Evolutionary conservation across 1,140 invertebrate genomes (phyloP), one percentile per base, ranked within the genome.

Genomic region (Asbolus verrucosus): DNA sequence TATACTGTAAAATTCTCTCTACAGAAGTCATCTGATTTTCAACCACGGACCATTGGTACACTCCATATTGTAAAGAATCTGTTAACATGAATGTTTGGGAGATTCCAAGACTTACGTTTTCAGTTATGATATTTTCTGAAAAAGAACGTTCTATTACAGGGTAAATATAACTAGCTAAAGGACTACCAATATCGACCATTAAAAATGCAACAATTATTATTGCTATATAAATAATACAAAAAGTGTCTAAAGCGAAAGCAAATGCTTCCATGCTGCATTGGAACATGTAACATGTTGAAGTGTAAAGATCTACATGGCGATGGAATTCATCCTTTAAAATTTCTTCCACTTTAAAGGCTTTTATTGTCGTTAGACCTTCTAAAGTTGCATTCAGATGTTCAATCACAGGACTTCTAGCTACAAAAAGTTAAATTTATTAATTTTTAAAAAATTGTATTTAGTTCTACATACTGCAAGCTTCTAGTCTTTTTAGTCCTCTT

Each of bases 291-390:
- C 9, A 24, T 6, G 62, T 21, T 1, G 62, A 41, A 21, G 41
- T 65, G 18, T 43, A 91, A 74, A 91, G 69, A 76, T 90, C 87
- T 87, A 94, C 90, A 77, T 90, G 88, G 70, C 86, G 88, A 74
- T 94, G 91, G 73, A 94, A 94, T 81, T 93, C 90, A 19, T 88
- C 80, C 72, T 91, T 90, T 3, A 97, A 86, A 65, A 90, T 88
- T 71, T 89, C 84, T 79, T 95, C 87, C 0, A 90, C 90, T 16
- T 86, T 84, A 74, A 92, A 94, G 0, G 94, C 93, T 65, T 95
- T 84, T 50, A 98, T 94, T 0, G 83, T 72, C 84, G 82, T 60
- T 81, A 85, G 73, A 8, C 75, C 77, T 65, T 74, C 67, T 6
- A 77, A 21, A 6, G 75, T 69, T 1, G 72, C 69, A 38, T 75